Percentiles rank a stretch among this genome's conserved stretches.
Evolutionary conservation across 2,797 vertebrate genomes (phyloP).

Genomic region (Platalea minor): DNA sequence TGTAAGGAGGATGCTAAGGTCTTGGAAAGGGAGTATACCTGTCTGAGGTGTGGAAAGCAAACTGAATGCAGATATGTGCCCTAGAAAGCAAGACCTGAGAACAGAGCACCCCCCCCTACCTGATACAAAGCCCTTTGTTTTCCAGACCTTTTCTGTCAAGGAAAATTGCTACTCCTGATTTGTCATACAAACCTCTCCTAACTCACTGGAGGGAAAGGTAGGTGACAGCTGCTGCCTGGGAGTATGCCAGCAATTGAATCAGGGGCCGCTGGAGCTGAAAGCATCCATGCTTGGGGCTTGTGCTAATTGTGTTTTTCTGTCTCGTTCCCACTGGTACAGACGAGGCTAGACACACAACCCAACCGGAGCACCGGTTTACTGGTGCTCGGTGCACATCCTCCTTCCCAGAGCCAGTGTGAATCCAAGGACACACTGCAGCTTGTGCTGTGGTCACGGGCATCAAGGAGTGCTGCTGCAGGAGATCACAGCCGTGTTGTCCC

Average conservation of each 20-base stretch:
- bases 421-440: not conserved
- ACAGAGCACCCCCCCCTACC: not conserved
- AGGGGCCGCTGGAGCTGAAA: not conserved
- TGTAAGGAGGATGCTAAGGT: not conserved
- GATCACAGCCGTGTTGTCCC: not conserved
- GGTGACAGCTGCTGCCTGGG: not conserved
- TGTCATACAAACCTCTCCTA: not conserved
- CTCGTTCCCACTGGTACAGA: not conserved
- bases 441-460: not conserved
- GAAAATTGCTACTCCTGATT: not conserved
- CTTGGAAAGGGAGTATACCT: not conserved
- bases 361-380: not conserved
- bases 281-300: not conserved
- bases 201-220: not conserved
- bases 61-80: not conserved
- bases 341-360: not conserved
- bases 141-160: not conserved
- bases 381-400: not conserved
- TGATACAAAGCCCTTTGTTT: not conserved
- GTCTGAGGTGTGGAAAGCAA: not conserved
- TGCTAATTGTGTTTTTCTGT: slow-evolving; percentile 7
- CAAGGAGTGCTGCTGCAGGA: not conserved
- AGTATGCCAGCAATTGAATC: not conserved
- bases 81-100: not conserved
- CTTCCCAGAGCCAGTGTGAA: not conserved